Evolutionary conservation across 2,888 invertebrate species (phyloP).

Genomic region (Rapana venosa): DNA sequence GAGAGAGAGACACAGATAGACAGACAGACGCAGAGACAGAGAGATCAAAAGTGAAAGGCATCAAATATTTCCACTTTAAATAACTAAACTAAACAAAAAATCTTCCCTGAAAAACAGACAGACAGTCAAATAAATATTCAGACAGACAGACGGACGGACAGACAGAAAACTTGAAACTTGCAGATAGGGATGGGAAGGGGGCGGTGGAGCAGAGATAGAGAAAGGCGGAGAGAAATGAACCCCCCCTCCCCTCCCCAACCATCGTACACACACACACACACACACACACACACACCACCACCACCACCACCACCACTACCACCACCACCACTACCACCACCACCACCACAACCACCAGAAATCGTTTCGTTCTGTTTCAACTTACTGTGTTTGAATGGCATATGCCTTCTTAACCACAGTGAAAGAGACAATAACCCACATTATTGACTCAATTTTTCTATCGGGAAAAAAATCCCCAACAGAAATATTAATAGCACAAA

Average conservation of each 20-base stretch:
- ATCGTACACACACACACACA: slow-evolving; percentile 24
- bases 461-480: no score
- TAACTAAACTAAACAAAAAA: no score
- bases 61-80: no score
- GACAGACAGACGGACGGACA: slow-evolving; percentile 11
- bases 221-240: background rate
- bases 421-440: background rate
- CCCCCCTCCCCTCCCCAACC: background rate
- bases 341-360: no score
- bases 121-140: background rate
- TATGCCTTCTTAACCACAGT: no score
- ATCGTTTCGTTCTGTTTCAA: no score
- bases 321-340: no score
- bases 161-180: slow-evolving; percentile 7
- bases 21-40: background rate
- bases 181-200: background rate
- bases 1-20: no score
- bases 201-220: background rate
- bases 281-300: slow-evolving; percentile 23
- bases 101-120: background rate
- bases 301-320: no score
- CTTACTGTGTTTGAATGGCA: no score
- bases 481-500: no score
- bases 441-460: background rate
- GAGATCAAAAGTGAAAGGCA: background rate